Base-by-base conservation (phyloP, 2,797 vertebrate species). In the Craterocephalus amniculus region DNA sequence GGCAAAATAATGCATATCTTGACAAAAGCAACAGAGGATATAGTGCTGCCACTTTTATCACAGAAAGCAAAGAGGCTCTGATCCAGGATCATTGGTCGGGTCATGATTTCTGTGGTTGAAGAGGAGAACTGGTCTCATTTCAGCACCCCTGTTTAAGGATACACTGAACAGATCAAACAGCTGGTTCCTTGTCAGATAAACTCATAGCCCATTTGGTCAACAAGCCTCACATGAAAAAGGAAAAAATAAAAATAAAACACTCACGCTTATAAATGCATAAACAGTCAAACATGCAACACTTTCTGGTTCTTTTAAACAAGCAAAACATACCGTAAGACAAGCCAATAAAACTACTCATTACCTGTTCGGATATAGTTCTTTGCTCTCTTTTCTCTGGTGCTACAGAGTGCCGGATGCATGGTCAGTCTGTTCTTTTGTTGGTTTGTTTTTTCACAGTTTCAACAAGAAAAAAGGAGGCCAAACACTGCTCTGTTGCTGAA, bases 341-440 rank as follows among this genome's bases (percentile, higher is more conserved):
- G 57, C 64, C 48, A 70, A 71, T 56, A 63, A 70, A 71, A 70
- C 45, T 34, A 72, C 32, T 68, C 29, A 6, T 55, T 58, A 51
- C 22, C 81, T 67, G 71, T 16, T 79, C 38, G 69, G 65, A 58
- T 76, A 83, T 40, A 75, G 36, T 56, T 80, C 10, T 79, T 85
- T 79, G 75, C 75, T 79, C 76, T 76, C 35, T 72, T 60, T 51
- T 85, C 68, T 78, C 54, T 6, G 27, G 27, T 85, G 85, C 87
- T 87, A 87, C 88, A 76, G 67, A 83, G 78, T 67, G 76, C 64
- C 52, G 55, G 32, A 79, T 84, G 74, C 69, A 74, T 65, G 62
- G 70, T 77, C 58, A 72, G 38, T 68, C 29, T 31, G 64, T 55
- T 67, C n/a, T 72, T 31, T 64, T 51, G 63, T 60, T 69, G n/a